Evolutionary conservation across 2,113 vertebrate genomes (phyloP).

Genomic region (Tauraco erythrolophus): DNA sequence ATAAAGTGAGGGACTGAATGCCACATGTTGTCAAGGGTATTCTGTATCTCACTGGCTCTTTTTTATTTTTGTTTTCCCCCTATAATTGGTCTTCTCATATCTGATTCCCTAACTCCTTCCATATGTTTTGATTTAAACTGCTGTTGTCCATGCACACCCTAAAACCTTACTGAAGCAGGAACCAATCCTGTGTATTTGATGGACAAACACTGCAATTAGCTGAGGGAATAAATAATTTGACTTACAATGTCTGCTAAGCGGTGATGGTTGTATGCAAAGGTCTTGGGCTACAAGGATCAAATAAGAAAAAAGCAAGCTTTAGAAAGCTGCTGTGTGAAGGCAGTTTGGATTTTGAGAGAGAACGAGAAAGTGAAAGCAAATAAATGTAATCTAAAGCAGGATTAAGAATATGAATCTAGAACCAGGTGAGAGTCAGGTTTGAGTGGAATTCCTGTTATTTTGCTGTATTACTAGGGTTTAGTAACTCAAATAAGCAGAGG

Average conservation of each 20-base stretch:
- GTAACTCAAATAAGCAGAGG: neutral
- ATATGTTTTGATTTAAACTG: neutral
- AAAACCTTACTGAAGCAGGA: neutral
- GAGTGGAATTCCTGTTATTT: neutral
- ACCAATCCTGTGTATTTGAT: neutral
- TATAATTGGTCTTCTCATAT: accelerated
- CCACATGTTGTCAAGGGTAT: neutral
- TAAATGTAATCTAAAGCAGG: neutral
- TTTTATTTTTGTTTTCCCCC: neutral
- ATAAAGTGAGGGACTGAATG: neutral
- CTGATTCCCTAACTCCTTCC: neutral
- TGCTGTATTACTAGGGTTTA: neutral
- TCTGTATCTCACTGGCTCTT: neutral
- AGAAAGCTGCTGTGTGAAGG: neutral
- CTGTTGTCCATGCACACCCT: neutral
- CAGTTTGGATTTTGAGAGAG: neutral
- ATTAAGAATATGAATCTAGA: neutral
- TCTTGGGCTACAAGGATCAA: neutral
- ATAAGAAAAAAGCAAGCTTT: neutral
- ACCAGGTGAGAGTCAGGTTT: neutral
- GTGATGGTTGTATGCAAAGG: neutral
- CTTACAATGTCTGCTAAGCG: neutral
- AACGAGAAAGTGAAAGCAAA: neutral
- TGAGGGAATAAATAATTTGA: neutral
- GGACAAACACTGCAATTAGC: neutral